Evolutionary conservation across 2,113 vertebrate species (phyloP), one percentile per base, ranked within the genome.

Genomic region (Scolopax mira): DNA sequence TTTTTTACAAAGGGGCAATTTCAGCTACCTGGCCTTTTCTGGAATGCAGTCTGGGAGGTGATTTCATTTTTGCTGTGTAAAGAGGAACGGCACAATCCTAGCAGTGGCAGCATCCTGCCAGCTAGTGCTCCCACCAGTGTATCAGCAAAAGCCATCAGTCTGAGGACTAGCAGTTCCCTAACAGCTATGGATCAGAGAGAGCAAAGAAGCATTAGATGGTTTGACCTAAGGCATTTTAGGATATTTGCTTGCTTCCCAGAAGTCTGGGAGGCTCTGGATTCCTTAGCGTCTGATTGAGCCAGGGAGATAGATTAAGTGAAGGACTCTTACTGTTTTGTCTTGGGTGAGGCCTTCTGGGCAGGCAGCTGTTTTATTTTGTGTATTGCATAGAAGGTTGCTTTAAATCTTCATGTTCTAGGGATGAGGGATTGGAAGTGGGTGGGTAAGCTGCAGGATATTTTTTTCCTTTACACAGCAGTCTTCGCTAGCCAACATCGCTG

Each of bases 301-400:
- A 90, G 66, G 77, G 57, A 89, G 66, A 75, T 10, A 90, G 88
- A 90, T 94, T 81, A 88, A 85, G 72, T 89, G 90, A 94, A 95
- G 69, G 52, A 57, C 79, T 88, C 30, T 89, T 92, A 65, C 66
- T 94, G 77, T 94, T 97, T 92, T 96, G 88, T 93, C 93, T 93
- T 94, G 90, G 83, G 83, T 89, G 93, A 94, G 90, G 90, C 37
- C 77, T 94, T 83, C 75, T 93, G 80, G 84, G 88, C 83, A 95
- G 93, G 69, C 73, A 86, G 77, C 58, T 90, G 86, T 30, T 94
- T 90, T 69, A 90, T 89, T 96, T 85, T 79, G 70, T 89, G 51
- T 79, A 46, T 52, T 92, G 79, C 70, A 86, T 41, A 81, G 84
- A 95, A 90, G 18, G 33, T 83, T 94, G 46, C 58, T 91, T 96